Percentiles rank a stretch among this genome's conserved stretches.
These are phyloP conservation scores for Zosterops borbonicus DNA, from an alignment of 2,113 vertebrate genomes.

Conservation along the genomic window DNA sequence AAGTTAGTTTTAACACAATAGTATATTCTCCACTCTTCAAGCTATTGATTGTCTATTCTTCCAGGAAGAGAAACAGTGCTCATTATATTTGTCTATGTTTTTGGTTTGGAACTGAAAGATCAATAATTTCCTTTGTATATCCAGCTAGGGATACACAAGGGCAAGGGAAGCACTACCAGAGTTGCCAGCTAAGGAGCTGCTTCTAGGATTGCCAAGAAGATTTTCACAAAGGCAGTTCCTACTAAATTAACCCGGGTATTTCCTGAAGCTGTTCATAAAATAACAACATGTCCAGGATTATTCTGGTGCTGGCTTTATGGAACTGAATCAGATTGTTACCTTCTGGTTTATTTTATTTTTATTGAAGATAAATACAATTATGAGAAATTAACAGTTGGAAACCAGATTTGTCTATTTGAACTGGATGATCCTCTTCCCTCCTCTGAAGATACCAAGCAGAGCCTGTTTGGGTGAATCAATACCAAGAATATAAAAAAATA, in stretches of 20 bases:
- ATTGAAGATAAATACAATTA: background rate
- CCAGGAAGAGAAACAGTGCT: background rate
- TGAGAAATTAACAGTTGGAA: background rate
- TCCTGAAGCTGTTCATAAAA: constrained; percentile 19
- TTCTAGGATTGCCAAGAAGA: background rate
- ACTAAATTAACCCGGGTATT: background rate
- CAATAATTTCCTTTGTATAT: constrained; percentile 29
- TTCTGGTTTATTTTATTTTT: constrained; percentile 32
- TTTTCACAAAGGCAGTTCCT: background rate
- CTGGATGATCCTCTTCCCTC: background rate
- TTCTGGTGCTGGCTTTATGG: background rate
- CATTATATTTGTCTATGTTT: background rate
- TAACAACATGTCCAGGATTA: background rate
- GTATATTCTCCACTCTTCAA: background rate
- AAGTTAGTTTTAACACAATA: background rate
- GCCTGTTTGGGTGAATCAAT: background rate
- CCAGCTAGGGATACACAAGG: background rate
- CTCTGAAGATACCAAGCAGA: background rate
- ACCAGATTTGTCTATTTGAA: background rate
- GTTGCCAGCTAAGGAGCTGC: background rate
- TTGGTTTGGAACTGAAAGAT: constrained; percentile 12
- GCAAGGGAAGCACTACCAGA: background rate
- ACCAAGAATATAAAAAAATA: background rate
- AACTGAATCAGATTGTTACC: background rate
- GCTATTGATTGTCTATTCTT: background rate